These are phyloP conservation scores for Pristis pectinata DNA, from an alignment of 2,797 vertebrate genomes.

Conservation along the genomic window DNA sequence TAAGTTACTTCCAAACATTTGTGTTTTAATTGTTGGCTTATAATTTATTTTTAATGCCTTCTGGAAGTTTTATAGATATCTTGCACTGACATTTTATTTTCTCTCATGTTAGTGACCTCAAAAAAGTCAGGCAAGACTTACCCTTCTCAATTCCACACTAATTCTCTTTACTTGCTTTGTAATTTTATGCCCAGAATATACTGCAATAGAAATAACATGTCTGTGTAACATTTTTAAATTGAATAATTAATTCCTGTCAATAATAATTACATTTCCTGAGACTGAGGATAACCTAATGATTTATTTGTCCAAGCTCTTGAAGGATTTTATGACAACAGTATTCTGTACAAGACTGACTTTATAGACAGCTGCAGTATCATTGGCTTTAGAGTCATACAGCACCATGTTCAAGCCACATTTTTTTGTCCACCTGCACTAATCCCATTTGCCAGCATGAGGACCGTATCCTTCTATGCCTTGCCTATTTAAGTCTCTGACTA, in stretches of 20 bases:
- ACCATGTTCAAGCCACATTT: no score
- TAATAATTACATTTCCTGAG: not conserved
- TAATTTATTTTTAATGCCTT: not conserved
- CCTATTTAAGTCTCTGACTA: not conserved
- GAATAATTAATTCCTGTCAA: not conserved
- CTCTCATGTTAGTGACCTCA: not conserved
- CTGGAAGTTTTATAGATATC: not conserved
- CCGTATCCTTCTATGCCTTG: no score
- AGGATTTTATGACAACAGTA: not conserved
- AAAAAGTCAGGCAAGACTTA: not conserved
- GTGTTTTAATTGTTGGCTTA: not conserved
- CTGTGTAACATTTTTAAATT: not conserved
- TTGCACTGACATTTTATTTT: not conserved
- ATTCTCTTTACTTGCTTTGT: not conserved
- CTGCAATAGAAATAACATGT: not conserved
- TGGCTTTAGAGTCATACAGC: not conserved
- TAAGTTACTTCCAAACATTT: not conserved
- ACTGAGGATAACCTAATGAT: slow-evolving; percentile 6
- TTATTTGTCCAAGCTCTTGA: not conserved
- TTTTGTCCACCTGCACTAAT: no score
- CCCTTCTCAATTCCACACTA: not conserved
- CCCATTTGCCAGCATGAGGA: no score
- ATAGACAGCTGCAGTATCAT: not conserved
- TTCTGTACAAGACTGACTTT: not conserved
- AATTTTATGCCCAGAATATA: slow-evolving; percentile 13